Evolutionary conservation across 2,888 invertebrate genomes (phyloP).

Genomic region (Ferrisia virgata): DNA sequence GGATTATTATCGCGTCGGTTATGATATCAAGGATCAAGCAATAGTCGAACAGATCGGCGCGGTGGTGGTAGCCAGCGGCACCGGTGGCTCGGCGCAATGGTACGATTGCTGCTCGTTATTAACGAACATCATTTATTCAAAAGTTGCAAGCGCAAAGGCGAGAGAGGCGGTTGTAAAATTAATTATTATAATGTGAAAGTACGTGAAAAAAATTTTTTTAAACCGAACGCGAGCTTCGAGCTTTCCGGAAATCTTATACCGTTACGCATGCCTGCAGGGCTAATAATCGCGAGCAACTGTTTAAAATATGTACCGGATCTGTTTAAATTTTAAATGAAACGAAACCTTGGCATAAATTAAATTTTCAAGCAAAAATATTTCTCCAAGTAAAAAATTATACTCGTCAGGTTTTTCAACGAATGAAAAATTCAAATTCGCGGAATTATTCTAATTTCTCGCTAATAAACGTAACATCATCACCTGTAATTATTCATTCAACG

Average conservation of each 20-base stretch:
- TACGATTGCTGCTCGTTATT: background rate
- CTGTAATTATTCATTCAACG: background rate
- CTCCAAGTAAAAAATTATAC: background rate
- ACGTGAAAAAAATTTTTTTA: background rate
- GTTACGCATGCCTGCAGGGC: background rate
- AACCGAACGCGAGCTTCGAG: background rate
- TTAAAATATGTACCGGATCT: background rate
- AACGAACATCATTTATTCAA: background rate
- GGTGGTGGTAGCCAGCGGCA: background rate
- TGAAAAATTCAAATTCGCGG: background rate
- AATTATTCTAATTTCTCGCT: background rate
- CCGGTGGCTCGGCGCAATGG: no score
- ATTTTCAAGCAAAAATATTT: background rate
- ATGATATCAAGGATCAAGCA: background rate
- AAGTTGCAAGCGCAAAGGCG: background rate
- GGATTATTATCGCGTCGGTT: background rate
- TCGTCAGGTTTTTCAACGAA: background rate
- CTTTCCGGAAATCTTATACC: background rate
- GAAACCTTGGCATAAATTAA: background rate
- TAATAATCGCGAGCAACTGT: background rate
- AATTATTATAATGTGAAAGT: background rate
- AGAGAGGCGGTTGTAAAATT: background rate
- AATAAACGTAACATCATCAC: background rate
- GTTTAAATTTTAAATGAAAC: conserved; percentile 13
- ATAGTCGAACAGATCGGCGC: background rate